phyloP scores from a whole-genome alignment of 2,888 invertebrate genomes.

The Chaitophorus viminalis region DNA sequence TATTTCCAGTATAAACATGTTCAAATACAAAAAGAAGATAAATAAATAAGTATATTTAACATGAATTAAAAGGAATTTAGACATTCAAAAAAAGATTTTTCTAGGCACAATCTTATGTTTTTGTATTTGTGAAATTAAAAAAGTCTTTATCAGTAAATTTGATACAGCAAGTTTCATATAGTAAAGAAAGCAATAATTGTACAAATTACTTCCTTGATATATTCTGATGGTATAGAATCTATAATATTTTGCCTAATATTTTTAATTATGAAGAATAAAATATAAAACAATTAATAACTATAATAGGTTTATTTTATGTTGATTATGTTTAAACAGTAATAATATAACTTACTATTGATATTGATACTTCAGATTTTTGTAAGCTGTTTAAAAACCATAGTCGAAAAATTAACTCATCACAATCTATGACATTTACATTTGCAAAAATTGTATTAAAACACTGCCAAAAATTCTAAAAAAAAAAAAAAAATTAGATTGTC shows the following conservation, averaged over 20 bases:
- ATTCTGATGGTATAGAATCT: neutral
- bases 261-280: neutral
- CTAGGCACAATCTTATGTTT: too few species aligned
- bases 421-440: conserved; percentile 65
- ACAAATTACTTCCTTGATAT: neutral
- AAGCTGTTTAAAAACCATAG: conserved; percentile 52
- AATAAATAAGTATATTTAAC: too few species aligned
- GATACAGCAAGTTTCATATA: too few species aligned
- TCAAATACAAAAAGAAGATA: too few species aligned
- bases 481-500: conserved; percentile 17
- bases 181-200: too few species aligned
- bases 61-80: too few species aligned
- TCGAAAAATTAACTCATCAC: conserved; percentile 65
- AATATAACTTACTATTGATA: conserved; percentile 45
- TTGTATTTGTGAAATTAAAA: too few species aligned
- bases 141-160: too few species aligned
- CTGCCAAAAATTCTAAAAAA: conserved; percentile 53
- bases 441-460: neutral
- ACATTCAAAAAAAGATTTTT: too few species aligned
- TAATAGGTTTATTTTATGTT: neutral
- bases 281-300: neutral
- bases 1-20: too few species aligned
- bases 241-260: neutral
- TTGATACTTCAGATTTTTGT: conserved; percentile 20
- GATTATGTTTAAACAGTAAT: neutral